Evolutionary conservation across 2,797 vertebrate genomes (phyloP).

Genomic region (Spea hammondii): DNA sequence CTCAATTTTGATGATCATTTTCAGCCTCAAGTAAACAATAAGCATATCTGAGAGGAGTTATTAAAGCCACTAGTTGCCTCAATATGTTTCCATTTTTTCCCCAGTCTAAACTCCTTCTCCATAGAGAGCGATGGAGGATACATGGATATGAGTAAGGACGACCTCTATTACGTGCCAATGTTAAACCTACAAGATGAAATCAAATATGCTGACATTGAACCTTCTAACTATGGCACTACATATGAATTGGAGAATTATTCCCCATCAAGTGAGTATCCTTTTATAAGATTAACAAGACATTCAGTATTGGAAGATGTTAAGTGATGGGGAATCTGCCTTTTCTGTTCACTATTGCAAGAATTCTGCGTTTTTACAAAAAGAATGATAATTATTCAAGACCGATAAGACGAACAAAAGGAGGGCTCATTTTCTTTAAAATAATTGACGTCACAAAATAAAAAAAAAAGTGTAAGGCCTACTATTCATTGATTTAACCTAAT

Average conservation of each 20-base stretch:
- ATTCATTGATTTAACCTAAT: too few relatives aligned
- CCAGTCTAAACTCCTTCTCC: constrained; percentile 84
- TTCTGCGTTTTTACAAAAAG: too few relatives aligned
- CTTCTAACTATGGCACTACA: constrained; percentile 83
- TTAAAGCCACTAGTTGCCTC: background rate
- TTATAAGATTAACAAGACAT: background rate
- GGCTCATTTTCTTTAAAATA: too few relatives aligned
- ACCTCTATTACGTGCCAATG: constrained; percentile 91
- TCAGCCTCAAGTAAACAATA: too few relatives aligned
- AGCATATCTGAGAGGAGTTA: too few relatives aligned
- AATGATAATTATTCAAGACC: too few relatives aligned
- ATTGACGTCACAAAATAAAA: too few relatives aligned
- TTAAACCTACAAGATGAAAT: constrained; percentile 84
- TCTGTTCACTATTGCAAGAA: too few relatives aligned
- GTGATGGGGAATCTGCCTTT: background rate
- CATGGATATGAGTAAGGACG: constrained; percentile 98
- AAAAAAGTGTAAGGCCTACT: too few relatives aligned
- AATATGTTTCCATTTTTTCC: background rate
- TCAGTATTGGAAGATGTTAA: background rate
- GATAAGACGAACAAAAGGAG: too few relatives aligned
- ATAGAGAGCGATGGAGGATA: constrained; percentile 92
- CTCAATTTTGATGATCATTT: too few relatives aligned
- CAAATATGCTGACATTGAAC: constrained; percentile 92
- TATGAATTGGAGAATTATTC: constrained; percentile 86
- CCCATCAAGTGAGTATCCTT: constrained; percentile 62